A percentile compares a stretch with the other conserved stretches of the same genome.
Evolutionary conservation across 1,140 invertebrate species (phyloP).

Genomic region (Centruroides sculpturatus): DNA sequence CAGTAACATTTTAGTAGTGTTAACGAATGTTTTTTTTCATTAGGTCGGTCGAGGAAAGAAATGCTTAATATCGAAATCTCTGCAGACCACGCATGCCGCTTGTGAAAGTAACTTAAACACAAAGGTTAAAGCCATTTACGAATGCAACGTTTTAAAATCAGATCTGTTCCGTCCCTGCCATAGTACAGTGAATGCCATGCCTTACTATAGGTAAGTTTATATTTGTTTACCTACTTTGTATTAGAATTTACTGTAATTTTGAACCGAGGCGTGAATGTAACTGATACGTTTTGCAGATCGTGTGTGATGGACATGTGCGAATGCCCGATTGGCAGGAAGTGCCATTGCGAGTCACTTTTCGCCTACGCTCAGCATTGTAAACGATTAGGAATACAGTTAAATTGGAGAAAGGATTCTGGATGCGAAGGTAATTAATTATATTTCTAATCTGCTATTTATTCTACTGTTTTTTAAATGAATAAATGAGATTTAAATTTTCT

Average conservation of each 20-base stretch:
- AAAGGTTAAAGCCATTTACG: slow-evolving; percentile 23
- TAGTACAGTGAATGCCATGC: slow-evolving; percentile 52
- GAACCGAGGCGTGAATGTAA: background rate
- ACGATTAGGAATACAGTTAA: slow-evolving; percentile 41
- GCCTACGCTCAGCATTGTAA: slow-evolving; percentile 76
- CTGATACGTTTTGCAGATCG: slow-evolving; percentile 35
- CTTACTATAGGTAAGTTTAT: slow-evolving; percentile 49
- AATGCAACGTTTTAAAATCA: slow-evolving; percentile 37
- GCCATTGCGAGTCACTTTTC: slow-evolving; percentile 75
- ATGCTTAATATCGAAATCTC: background rate
- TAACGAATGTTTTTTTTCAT: background rate
- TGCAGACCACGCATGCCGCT: background rate
- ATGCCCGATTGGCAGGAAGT: slow-evolving; percentile 55
- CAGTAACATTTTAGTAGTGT: too few relatives aligned
- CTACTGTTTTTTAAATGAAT: background rate
- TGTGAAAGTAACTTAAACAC: slow-evolving; percentile 20
- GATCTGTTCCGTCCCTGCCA: slow-evolving; percentile 50
- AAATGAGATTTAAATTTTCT: too few relatives aligned
- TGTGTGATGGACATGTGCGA: slow-evolving; percentile 83
- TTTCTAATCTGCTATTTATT: background rate
- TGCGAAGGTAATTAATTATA: slow-evolving; percentile 22
- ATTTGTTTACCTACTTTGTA: too few relatives aligned
- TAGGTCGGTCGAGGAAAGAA: background rate
- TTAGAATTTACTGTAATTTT: too few relatives aligned
- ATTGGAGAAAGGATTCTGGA: slow-evolving; percentile 48